Evolutionary conservation across 2,797 vertebrate genomes (phyloP).

Genomic region (Xenopus petersii): DNA sequence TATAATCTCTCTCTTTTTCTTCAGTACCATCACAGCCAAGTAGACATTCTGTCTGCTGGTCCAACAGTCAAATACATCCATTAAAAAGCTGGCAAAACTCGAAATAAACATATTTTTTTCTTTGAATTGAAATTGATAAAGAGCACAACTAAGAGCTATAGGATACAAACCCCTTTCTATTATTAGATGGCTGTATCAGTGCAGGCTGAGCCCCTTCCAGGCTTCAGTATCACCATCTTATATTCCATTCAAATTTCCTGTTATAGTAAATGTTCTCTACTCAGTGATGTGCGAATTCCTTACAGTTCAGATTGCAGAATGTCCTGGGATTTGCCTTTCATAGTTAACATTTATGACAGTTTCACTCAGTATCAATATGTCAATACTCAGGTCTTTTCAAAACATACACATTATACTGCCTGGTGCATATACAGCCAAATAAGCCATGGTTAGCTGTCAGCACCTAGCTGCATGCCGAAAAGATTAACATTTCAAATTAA

Average conservation of each 20-base stretch:
- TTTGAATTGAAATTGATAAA: slow-evolving; percentile 2
- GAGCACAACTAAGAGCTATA: not conserved
- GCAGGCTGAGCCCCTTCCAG: not conserved
- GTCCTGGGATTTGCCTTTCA: not conserved
- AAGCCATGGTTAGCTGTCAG: too few relatives aligned
- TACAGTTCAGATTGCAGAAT: not conserved
- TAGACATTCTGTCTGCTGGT: slow-evolving; percentile 19
- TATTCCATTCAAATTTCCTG: slow-evolving; percentile 3
- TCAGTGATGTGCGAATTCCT: slow-evolving; percentile 11
- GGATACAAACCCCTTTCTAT: not conserved
- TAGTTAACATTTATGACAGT: not conserved
- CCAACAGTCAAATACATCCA: not conserved
- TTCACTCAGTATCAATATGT: not conserved
- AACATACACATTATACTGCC: too few relatives aligned
- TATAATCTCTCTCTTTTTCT: not conserved
- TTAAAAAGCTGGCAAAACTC: not conserved
- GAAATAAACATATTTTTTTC: not conserved
- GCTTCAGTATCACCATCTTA: slow-evolving; percentile 3
- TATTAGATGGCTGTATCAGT: not conserved
- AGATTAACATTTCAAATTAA: too few relatives aligned
- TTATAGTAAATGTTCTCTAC: not conserved
- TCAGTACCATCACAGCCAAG: not conserved
- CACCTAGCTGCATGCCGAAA: too few relatives aligned
- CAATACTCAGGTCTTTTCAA: not conserved
- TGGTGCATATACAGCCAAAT: too few relatives aligned